Evolutionary conservation across 2,888 invertebrate genomes (phyloP).

Genomic region (Incurvaria masculella): DNA sequence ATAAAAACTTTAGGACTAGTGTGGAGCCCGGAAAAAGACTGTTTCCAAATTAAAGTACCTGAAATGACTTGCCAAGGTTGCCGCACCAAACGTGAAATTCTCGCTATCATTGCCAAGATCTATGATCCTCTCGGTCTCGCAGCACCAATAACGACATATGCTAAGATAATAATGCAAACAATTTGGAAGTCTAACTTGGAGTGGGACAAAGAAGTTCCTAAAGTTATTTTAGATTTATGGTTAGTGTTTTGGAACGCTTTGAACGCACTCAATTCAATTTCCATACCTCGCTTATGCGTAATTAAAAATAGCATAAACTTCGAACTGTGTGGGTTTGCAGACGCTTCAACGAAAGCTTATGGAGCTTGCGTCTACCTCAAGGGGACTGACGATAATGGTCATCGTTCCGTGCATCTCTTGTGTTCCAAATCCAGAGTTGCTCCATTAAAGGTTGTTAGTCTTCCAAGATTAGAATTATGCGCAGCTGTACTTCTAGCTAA

Average conservation of each 20-base stretch:
- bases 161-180: conserved; percentile 14
- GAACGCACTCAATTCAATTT: not conserved
- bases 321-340: conserved; percentile 4
- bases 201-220: conserved; percentile 18
- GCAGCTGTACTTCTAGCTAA: too few relatives aligned
- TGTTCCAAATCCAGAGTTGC: too few relatives aligned
- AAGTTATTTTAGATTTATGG: conserved; percentile 15
- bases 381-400: too few relatives aligned
- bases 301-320: too few relatives aligned
- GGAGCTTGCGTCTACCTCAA: too few relatives aligned
- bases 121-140: conserved; percentile 18
- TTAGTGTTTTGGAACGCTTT: conserved; percentile 9
- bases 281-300: not conserved
- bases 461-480: too few relatives aligned
- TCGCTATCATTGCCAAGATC: conserved; percentile 15
- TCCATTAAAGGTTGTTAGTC: too few relatives aligned
- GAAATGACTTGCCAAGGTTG: conserved; percentile 1
- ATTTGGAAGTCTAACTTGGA: conserved; percentile 14
- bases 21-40: conserved; percentile 9
- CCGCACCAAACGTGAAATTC: conserved; percentile 11
- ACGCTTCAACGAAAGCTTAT: too few relatives aligned
- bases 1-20: conserved; percentile 11
- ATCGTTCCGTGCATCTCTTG: too few relatives aligned
- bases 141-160: conserved; percentile 9
- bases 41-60: too few relatives aligned